Percentiles rank a stretch among this genome's conserved stretches.
Conservation (phyloP, 2,888 invertebrate genomes). For the Pristionchus exspectatus region DNA sequence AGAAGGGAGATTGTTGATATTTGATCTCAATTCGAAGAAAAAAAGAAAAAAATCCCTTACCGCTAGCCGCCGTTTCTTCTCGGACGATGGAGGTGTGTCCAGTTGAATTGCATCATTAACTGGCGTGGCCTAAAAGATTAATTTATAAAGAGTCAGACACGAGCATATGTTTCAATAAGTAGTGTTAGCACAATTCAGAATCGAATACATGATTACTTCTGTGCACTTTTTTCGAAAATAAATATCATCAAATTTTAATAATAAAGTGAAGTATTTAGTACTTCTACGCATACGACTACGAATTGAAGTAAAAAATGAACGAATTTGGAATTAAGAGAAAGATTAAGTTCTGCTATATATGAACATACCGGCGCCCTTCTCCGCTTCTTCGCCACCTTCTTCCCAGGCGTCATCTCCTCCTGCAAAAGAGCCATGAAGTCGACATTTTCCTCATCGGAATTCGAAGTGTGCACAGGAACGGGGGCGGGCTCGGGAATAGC, state of each 20-base stretch:
- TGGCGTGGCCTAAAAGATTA: neutral
- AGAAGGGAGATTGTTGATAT: too few relatives aligned
- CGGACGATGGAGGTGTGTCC: neutral
- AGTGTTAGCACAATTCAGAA: too few relatives aligned
- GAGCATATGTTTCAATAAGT: too few relatives aligned
- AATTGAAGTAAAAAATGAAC: too few relatives aligned
- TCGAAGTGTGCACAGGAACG: constrained; percentile 82
- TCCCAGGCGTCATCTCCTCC: constrained; percentile 80
- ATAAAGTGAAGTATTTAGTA: too few relatives aligned
- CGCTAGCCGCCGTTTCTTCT: neutral
- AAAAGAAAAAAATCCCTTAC: neutral
- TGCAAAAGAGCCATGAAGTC: constrained; percentile 87
- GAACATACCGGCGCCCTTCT: neutral
- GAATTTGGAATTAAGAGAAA: too few relatives aligned
- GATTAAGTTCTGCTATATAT: too few relatives aligned
- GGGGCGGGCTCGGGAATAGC: neutral
- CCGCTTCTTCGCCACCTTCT: neutral
- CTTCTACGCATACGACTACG: too few relatives aligned
- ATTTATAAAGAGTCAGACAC: neutral
- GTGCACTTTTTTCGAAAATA: too few relatives aligned
- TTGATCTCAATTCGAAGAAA: too few relatives aligned
- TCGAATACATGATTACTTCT: too few relatives aligned
- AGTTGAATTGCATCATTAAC: neutral
- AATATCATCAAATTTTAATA: too few relatives aligned
- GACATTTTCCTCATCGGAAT: constrained; percentile 90